These are phyloP conservation scores for Melipona bicolor DNA, from an alignment of 2,888 invertebrate species.

Conservation along the genomic window DNA sequence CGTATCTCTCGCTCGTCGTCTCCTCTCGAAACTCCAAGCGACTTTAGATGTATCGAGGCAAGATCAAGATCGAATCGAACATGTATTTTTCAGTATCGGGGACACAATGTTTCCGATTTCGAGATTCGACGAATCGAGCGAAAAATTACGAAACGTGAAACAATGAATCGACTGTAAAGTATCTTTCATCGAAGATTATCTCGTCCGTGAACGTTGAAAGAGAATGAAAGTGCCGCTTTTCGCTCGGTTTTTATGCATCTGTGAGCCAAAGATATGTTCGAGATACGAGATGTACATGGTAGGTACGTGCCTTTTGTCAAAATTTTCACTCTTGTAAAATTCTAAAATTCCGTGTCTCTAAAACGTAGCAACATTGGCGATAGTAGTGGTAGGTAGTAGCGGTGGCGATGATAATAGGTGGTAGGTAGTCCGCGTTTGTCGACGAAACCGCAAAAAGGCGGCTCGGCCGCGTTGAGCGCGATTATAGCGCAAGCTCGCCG, in stretches of 20 bases:
- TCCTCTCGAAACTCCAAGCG: neutral
- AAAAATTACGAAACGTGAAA: neutral
- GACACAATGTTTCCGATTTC: neutral
- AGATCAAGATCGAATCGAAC: neutral
- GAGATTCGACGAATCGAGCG: neutral
- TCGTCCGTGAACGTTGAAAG: neutral
- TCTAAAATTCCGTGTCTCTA: neutral
- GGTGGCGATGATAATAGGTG: no score
- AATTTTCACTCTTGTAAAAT: neutral
- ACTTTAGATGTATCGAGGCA: neutral
- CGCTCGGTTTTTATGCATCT: neutral
- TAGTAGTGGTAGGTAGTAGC: no score
- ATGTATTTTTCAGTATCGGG: neutral
- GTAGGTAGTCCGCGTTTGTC: no score
- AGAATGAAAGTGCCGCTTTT: neutral
- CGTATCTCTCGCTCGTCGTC: neutral
- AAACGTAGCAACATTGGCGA: no score
- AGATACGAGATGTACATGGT: neutral
- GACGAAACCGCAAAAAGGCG: neutral
- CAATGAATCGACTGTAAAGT: neutral
- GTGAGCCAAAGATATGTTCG: neutral
- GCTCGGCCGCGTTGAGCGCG: neutral
- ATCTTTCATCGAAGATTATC: neutral
- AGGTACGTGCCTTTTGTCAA: neutral
- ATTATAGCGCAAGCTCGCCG: slow-evolving; percentile 2